Evolutionary conservation across 2,888 invertebrate genomes (phyloP).

Genomic region (Polymixis flavicincta): DNA sequence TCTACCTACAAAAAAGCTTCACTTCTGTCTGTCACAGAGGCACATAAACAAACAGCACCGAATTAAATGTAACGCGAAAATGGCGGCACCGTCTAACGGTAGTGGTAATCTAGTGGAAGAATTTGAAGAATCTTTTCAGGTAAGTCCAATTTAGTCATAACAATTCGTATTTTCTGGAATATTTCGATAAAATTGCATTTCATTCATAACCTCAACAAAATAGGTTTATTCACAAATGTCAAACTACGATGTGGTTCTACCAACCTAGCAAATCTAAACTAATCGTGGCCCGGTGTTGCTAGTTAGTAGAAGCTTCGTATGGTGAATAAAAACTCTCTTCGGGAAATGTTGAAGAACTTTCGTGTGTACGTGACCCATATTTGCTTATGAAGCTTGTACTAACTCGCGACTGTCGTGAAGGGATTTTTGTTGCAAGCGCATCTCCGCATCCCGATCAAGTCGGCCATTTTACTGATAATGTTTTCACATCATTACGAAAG

Average conservation of each 20-base stretch:
- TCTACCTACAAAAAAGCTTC: conserved; percentile 50
- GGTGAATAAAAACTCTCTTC: conserved; percentile 73
- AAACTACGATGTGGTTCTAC: conserved; percentile 73
- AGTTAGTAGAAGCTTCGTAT: conserved; percentile 84
- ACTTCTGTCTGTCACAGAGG: conserved; percentile 65
- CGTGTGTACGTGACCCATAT: conserved; percentile 88
- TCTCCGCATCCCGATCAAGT: conserved; percentile 86
- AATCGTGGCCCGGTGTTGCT: conserved; percentile 78
- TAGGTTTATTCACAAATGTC: conserved; percentile 77
- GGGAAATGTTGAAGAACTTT: conserved; percentile 70
- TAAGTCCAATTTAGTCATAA: conserved; percentile 75
- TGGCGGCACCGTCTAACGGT: conserved; percentile 95
- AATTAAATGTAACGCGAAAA: conserved; percentile 74
- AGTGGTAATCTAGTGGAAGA: conserved; percentile 97
- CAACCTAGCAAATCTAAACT: conserved; percentile 80
- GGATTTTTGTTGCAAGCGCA: conserved; percentile 86
- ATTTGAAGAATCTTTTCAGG: conserved; percentile 97
- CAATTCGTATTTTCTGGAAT: conserved; percentile 12
- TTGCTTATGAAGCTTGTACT: conserved; percentile 83
- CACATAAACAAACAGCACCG: conserved; percentile 63
- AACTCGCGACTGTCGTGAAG: conserved; percentile 73
- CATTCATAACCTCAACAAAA: conserved; percentile 77
- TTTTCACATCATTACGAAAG: conserved; percentile 84
- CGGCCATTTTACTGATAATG: conserved; percentile 90
- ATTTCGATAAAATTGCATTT: conserved; percentile 50